phyloP scores from a whole-genome alignment of 2,888 invertebrate species.

The Amaurobius ferox region DNA sequence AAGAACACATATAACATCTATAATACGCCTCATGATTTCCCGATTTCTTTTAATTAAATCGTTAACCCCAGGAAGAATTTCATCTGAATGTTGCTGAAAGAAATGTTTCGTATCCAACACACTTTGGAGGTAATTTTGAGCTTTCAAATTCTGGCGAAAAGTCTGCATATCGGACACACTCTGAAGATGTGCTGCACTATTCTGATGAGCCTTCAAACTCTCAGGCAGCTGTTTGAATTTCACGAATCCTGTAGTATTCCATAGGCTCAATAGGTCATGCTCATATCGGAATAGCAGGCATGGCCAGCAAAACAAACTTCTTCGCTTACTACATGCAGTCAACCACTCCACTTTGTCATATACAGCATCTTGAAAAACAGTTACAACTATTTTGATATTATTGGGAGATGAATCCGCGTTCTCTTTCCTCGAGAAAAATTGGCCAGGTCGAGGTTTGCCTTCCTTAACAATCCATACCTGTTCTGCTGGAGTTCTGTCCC shows the following conservation, averaged over 20 bases:
- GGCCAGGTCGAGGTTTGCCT: slow-evolving; percentile 7
- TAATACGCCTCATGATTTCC: not conserved
- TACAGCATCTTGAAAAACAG: not conserved
- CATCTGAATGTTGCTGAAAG: not conserved
- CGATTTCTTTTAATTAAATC: not conserved
- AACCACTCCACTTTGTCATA: not conserved
- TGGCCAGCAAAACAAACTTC: not conserved
- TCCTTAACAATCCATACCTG: not conserved
- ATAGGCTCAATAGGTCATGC: not conserved
- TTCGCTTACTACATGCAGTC: not conserved
- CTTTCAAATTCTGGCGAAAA: not conserved
- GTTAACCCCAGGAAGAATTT: no score
- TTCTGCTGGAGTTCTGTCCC: not conserved
- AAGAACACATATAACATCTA: not conserved
- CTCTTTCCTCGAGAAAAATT: not conserved
- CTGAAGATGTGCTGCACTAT: not conserved
- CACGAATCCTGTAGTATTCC: not conserved
- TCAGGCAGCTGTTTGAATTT: not conserved
- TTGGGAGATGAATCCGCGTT: no score
- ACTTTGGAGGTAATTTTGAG: not conserved
- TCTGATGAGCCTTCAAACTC: not conserved
- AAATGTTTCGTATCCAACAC: not conserved
- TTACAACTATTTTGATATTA: no score
- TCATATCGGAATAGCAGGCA: not conserved
- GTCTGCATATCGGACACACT: not conserved